Percentiles rank a stretch among this genome's conserved stretches.
phyloP scores from a whole-genome alignment of 2,888 invertebrate genomes.

The Orchestes rusci region DNA sequence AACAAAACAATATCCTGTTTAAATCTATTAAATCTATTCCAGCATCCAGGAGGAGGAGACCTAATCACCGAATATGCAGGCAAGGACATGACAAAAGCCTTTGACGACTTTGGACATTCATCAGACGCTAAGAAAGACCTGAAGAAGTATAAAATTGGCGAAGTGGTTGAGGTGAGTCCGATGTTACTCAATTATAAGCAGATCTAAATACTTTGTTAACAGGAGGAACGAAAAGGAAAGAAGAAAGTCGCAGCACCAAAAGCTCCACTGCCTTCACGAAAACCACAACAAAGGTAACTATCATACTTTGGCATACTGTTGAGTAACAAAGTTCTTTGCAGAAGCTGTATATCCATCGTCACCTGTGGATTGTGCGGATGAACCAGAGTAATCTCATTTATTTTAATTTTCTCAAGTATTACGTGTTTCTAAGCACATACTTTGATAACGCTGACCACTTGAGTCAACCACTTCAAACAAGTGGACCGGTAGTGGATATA shows the following conservation, averaged over 20 bases:
- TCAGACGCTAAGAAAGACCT: slow-evolving; percentile 54
- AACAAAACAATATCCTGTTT: too few species aligned
- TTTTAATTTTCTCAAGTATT: too few species aligned
- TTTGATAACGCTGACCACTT: too few species aligned
- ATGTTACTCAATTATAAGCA: too few species aligned
- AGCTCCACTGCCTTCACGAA: slow-evolving; percentile 8
- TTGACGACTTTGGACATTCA: slow-evolving; percentile 62
- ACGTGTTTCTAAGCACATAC: too few species aligned
- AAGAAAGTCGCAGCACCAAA: slow-evolving; percentile 21
- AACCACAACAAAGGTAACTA: slow-evolving; percentile 17
- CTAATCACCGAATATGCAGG: slow-evolving; percentile 59
- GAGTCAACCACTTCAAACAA: too few species aligned
- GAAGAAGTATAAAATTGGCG: slow-evolving; percentile 58
- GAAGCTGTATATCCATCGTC: slow-evolving; percentile 26
- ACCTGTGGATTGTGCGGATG: slow-evolving; percentile 29
- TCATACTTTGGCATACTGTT: neutral
- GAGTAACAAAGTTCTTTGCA: slow-evolving; percentile 12
- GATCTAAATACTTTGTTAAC: too few species aligned
- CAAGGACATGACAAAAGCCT: slow-evolving; percentile 57
- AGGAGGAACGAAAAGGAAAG: slow-evolving; percentile 30
- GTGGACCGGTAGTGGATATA: too few species aligned
- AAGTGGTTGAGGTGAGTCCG: slow-evolving; percentile 50
- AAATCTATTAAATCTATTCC: too few species aligned
- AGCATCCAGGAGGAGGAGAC: slow-evolving; percentile 68
- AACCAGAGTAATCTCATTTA: too few species aligned